phyloP scores from a whole-genome alignment of 2,113 vertebrate species.

The Tamias sibiricus region DNA sequence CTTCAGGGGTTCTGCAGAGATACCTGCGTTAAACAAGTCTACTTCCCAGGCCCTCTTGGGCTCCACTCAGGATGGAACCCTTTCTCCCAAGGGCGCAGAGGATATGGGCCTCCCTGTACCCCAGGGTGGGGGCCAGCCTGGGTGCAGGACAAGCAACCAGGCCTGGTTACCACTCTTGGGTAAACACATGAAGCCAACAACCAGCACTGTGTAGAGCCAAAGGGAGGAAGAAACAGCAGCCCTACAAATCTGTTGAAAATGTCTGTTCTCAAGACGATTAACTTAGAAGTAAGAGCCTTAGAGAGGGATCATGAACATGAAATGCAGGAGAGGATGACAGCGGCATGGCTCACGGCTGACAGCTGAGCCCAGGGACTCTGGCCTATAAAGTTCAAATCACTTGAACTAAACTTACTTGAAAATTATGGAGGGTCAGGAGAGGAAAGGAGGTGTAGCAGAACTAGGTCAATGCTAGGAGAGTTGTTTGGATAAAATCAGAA shows the following conservation, averaged over 20 bases:
- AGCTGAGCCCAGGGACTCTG: not conserved
- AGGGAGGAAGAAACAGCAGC: not conserved
- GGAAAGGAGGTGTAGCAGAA: not conserved
- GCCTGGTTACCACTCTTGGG: not conserved
- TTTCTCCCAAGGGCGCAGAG: not conserved
- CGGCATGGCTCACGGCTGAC: rapidly evolving
- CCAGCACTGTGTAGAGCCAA: not conserved
- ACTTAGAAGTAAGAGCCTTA: slow-evolving; percentile 14
- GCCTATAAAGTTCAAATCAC: not conserved
- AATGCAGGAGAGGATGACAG: not conserved
- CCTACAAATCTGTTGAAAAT: not conserved
- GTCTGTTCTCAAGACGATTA: not conserved
- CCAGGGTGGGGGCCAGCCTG: not conserved
- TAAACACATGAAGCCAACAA: not conserved
- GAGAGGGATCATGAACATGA: not conserved
- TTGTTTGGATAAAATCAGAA: not conserved
- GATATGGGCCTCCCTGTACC: not conserved
- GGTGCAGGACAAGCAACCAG: not conserved
- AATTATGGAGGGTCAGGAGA: not conserved
- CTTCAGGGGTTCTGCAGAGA: not conserved
- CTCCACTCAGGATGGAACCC: not conserved
- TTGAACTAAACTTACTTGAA: not conserved
- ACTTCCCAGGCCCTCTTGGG: not conserved
- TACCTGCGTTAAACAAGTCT: not conserved
- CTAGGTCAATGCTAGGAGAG: not conserved